Percentiles rank a stretch among this genome's conserved stretches.
These are phyloP conservation scores for Pontoporia blainvillei DNA, from an alignment of 2,113 vertebrate species.

Conservation along the genomic window DNA sequence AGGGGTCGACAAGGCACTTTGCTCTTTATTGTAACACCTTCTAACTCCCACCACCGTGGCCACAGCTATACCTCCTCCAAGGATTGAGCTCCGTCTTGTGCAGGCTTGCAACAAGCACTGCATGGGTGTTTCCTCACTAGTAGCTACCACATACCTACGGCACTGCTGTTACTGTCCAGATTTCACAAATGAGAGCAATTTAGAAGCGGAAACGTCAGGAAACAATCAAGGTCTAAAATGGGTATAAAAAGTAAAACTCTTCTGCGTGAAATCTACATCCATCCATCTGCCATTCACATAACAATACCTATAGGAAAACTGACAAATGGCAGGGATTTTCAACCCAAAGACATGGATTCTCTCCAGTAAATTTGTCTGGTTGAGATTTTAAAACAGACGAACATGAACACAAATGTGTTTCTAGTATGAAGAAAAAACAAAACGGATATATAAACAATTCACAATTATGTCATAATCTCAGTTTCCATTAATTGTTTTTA, in stretches of 20 bases:
- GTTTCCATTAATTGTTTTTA: slow-evolving; percentile 39
- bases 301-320: not conserved
- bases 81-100: not conserved
- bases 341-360: not conserved
- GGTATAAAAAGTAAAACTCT: not conserved
- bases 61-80: not conserved
- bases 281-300: not conserved
- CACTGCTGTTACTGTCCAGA: not conserved
- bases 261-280: not conserved
- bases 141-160: not conserved
- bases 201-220: not conserved
- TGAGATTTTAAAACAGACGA: not conserved
- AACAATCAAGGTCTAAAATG: not conserved
- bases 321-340: not conserved
- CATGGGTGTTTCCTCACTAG: not conserved
- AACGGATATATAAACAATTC: not conserved
- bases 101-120: not conserved
- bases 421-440: not conserved
- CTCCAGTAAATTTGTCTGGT: not conserved
- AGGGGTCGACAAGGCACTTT: not conserved
- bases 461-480: not conserved
- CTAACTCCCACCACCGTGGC: not conserved
- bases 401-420: not conserved
- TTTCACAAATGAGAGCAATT: not conserved
- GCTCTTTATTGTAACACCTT: not conserved